Conservation (phyloP, 1,140 invertebrate species). For the Trinorchestia longiramus region DNA sequence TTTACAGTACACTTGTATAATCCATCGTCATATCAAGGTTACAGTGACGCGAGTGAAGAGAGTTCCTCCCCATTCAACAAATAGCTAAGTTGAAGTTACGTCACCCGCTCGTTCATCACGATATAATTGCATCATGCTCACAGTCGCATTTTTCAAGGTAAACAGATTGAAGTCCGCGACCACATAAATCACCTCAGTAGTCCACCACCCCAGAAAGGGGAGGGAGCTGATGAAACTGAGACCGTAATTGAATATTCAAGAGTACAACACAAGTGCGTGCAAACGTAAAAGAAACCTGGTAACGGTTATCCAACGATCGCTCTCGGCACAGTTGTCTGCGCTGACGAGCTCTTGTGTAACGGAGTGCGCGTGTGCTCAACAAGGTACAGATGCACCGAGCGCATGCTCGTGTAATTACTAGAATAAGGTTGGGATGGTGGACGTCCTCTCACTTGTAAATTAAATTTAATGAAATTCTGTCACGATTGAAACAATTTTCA, state of each 20-base stretch:
- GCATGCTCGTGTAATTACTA: neutral
- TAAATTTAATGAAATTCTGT: no score
- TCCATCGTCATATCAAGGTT: neutral
- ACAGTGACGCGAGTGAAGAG: neutral
- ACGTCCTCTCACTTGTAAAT: neutral
- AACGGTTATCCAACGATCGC: neutral
- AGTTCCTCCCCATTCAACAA: neutral
- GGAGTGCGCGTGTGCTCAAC: neutral
- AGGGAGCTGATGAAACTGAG: neutral
- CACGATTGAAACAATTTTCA: neutral
- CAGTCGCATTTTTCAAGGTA: neutral
- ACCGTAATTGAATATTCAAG: neutral
- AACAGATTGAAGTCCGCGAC: neutral
- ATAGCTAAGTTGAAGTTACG: neutral
- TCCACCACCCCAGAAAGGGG: neutral
- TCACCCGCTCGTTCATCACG: neutral
- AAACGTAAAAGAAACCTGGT: neutral
- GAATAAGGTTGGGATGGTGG: neutral
- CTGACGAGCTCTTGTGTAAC: neutral
- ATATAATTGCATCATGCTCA: neutral
- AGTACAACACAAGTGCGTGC: neutral
- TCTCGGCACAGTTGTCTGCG: neutral
- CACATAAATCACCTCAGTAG: neutral
- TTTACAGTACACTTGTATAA: neutral
- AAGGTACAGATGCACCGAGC: neutral